Base-by-base conservation (phyloP, 2,888 invertebrate genomes). In the Folsomia candida region DNA sequence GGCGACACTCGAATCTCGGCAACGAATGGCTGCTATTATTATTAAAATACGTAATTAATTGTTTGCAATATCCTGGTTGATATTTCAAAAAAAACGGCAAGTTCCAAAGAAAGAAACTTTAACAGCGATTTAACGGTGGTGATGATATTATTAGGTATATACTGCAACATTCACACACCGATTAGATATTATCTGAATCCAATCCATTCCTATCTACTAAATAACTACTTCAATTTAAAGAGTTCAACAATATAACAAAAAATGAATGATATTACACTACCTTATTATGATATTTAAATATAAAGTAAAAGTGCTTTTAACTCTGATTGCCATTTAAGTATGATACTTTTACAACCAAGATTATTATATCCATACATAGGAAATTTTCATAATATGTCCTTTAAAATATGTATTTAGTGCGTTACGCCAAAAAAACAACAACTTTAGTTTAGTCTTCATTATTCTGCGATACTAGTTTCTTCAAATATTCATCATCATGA, bases 101-200 rank as follows among this genome's bases (percentile, higher is more conserved):
- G n/a, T n/a, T n/a, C n/a, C n/a, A n/a, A n/a, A n/a, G n/a, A n/a
- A n/a, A n/a, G n/a, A n/a, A n/a, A n/a, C n/a, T n/a, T n/a, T n/a
- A 18, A 47, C 18, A 47, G 9, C 47, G 47, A 47, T 47, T 47
- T 6, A 20, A 54, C 54, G 54, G 54, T 54, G n/a, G n/a, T n/a
- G n/a, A n/a, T n/a, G 54, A 54, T 54, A 54, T 54, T 18, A 54
- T 54, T 18, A n/a, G n/a, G n/a, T n/a, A n/a, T n/a, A n/a, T n/a
- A n/a, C n/a, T n/a, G n/a, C n/a, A n/a, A n/a, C n/a, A n/a, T n/a
- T n/a, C n/a, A n/a, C n/a, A 54, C 22, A 54, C 54, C 54, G 54
- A n/a, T 6, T 54, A 54, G 54, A 54, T 54, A 54, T 54, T 54
- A 54, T 54, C 22, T 54, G 54, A 54, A 20, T 54, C 54, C 54